A percentile compares a stretch with the other conserved stretches of the same genome.
These are phyloP conservation scores for Scortum barcoo DNA, from an alignment of 2,113 vertebrate genomes.

Conservation along the genomic window DNA sequence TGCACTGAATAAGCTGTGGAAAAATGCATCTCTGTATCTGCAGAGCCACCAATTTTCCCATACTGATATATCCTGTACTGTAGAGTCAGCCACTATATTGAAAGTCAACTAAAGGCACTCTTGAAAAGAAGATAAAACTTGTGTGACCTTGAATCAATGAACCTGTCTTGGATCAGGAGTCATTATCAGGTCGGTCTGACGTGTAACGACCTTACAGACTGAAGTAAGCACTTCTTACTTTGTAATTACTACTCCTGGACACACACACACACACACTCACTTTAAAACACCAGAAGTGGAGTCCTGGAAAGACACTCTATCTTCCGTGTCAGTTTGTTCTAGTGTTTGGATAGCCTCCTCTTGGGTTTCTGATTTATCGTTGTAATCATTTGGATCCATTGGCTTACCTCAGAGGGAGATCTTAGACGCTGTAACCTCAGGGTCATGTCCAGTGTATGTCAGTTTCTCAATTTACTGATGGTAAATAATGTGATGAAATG, in stretches of 20 bases:
- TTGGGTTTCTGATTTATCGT: constrained; percentile 67
- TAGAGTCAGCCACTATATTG: neutral
- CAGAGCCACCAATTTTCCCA: too few relatives aligned
- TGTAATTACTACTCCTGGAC: constrained; percentile 36
- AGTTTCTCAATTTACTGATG: neutral
- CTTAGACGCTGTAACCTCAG: neutral
- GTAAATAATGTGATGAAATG: neutral
- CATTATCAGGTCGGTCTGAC: neutral
- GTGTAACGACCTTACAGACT: neutral
- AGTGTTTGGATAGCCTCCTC: constrained; percentile 66
- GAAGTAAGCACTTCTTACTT: constrained; percentile 25
- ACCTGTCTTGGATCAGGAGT: neutral
- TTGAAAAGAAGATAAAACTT: neutral
- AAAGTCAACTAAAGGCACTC: neutral
- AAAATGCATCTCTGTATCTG: neutral
- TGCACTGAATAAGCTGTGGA: too few relatives aligned
- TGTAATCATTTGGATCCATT: constrained; percentile 16
- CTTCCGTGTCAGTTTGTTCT: constrained; percentile 46
- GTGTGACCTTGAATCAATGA: neutral
- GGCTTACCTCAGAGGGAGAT: constrained; percentile 32
- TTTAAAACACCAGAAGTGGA: neutral
- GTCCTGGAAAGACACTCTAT: constrained; percentile 41
- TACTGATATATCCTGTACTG: neutral
- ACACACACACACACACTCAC: neutral
- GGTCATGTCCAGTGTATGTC: constrained; percentile 9